Base-by-base conservation (phyloP, 1,140 invertebrate genomes). In the Microplitis demolitor region DNA sequence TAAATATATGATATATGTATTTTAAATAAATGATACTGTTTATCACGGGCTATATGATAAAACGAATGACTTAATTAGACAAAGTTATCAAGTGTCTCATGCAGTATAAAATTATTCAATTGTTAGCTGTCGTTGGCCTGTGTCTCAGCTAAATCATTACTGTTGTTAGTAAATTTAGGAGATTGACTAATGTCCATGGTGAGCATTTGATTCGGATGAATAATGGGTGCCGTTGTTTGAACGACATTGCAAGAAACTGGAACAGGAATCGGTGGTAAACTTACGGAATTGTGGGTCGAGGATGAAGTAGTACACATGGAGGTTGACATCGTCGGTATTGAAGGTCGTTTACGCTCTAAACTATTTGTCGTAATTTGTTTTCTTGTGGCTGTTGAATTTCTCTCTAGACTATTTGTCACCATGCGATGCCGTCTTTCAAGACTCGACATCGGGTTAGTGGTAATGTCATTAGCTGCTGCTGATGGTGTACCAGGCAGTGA, bases 341-440 rank as follows among this genome's bases (percentile, higher is more conserved):
- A 79, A 4, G 85, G 83, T 69, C 83, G 80, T 67, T 86, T 87
- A 71, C 86, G 78, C 64, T 87, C 86, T n/a, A 87, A 72, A 64
- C 86, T 87, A 56, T 85, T 87, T 0, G 85, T 87, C 0, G 81
- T 75, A 70, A 85, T 84, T 75, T 86, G 82, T 69, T 83, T 78
- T 3, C 85, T 81, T 0, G 80, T 11, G 6, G 39, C 67, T 2
- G 85, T 87, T 9, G 84, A 86, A 66, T 87, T 87, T 45, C 86
- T 81, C 71, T 87, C 86, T 0, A 87, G 79, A 45, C 85, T 87
- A 60, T 87, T 87, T 0, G 85, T 86, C 31, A 87, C 82, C 9
- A 86, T 87, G n/a, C 86, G 82, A 73, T 84, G 83, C 66, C 82
- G 80, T 79, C 83, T 80, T 68, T 87, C 86, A 35, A 87, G 54